These are phyloP conservation scores for Sminthurides aquaticus DNA, from an alignment of 2,888 invertebrate genomes.

Conservation along the genomic window DNA sequence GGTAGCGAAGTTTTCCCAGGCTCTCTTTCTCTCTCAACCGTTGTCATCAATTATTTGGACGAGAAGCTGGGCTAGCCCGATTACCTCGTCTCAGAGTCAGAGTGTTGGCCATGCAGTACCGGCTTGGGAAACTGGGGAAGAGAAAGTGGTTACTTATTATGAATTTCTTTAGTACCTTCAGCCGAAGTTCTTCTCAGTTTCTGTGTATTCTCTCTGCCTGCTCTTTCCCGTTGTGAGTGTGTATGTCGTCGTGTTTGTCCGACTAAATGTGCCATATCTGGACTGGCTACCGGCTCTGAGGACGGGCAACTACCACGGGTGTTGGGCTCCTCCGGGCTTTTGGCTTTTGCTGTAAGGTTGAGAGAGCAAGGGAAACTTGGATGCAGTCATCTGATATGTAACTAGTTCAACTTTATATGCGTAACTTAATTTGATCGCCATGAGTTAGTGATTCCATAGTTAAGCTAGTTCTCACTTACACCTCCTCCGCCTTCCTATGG, in stretches of 20 bases:
- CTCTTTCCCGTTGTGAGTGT: no score
- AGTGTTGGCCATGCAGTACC: neutral
- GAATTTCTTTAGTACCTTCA: neutral
- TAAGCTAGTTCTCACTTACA: neutral
- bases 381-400: neutral
- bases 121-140: no score
- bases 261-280: neutral
- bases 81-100: neutral
- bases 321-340: neutral
- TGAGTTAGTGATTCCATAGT: no score
- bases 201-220: no score
- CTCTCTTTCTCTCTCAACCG: neutral
- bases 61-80: neutral
- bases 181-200: no score
- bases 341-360: neutral
- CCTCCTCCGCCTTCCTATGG: neutral
- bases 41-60: neutral
- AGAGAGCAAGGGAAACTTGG: no score
- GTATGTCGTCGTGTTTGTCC: no score
- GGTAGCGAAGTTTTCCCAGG: no score
- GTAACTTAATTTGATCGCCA: slow-evolving; percentile 8
- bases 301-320: neutral
- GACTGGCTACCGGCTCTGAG: neutral
- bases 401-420: neutral
- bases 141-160: neutral